Conservation (phyloP, 2,888 invertebrate species). For the Apodemia zela region DNA sequence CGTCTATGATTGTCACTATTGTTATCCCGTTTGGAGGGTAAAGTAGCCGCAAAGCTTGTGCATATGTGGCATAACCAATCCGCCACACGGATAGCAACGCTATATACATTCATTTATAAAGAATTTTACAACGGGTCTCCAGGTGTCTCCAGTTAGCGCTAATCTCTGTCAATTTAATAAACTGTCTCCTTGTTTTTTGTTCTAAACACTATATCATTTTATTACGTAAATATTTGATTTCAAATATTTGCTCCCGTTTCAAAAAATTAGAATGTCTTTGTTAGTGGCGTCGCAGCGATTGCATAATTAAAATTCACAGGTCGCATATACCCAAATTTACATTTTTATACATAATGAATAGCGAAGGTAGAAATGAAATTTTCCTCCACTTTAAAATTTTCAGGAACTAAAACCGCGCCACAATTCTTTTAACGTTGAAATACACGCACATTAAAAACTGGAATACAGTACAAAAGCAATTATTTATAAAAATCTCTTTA, state of each 20-base stretch:
- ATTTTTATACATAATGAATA: constrained; percentile 32
- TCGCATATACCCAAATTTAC: constrained; percentile 15
- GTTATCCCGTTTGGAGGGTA: no score
- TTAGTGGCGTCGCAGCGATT: not conserved
- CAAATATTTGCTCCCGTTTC: not conserved
- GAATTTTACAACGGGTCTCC: no score
- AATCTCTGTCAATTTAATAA: no score
- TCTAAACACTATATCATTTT: no score
- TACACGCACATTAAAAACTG: constrained; percentile 42
- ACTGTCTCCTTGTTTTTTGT: no score
- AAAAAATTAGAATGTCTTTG: not conserved
- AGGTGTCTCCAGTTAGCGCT: no score
- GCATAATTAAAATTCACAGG: constrained; percentile 6
- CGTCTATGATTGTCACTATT: no score
- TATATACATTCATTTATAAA: no score
- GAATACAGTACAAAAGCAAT: constrained; percentile 48
- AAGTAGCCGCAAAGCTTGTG: no score
- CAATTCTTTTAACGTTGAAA: constrained; percentile 41
- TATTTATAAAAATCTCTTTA: constrained; percentile 62
- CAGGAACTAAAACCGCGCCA: constrained; percentile 39
- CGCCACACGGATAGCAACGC: no score
- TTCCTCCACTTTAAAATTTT: constrained; percentile 38
- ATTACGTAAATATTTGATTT: not conserved
- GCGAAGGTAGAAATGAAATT: constrained; percentile 38
- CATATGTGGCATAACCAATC: no score